These are phyloP conservation scores for Anastrepha obliqua DNA, from an alignment of 1,140 invertebrate species.

Conservation along the genomic window DNA sequence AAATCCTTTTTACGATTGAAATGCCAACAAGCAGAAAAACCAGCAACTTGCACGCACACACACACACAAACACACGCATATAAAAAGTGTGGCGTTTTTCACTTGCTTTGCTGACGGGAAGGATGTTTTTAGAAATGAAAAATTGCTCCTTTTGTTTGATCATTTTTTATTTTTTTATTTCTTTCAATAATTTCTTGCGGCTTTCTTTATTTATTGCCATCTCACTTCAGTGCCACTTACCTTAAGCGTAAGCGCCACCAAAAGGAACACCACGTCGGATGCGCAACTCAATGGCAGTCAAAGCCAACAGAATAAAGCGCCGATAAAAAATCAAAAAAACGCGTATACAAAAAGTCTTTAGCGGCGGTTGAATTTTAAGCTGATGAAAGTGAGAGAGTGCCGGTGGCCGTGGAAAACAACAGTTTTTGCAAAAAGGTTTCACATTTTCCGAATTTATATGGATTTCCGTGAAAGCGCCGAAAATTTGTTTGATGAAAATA, in stretches of 20 bases:
- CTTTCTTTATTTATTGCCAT: neutral
- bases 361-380: too few relatives aligned
- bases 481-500: neutral
- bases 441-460: neutral
- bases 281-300: neutral
- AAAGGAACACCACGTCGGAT: neutral
- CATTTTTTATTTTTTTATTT: neutral
- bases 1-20: conserved; percentile 1
- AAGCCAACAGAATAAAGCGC: neutral
- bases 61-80: neutral
- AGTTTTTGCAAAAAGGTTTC: neutral
- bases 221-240: neutral
- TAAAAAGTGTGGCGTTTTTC: neutral
- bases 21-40: neutral
- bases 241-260: neutral
- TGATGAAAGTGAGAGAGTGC: too few relatives aligned
- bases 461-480: neutral
- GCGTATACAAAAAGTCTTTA: too few relatives aligned
- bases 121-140: neutral
- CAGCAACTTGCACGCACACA: neutral
- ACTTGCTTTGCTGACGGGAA: conserved; percentile 28
- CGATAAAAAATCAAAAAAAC: neutral
- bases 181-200: neutral
- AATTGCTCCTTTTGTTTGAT: too few relatives aligned
- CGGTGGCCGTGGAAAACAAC: neutral